Evolutionary conservation across 2,888 invertebrate species (phyloP).

Genomic region (Phrixothrix hirtus): DNA sequence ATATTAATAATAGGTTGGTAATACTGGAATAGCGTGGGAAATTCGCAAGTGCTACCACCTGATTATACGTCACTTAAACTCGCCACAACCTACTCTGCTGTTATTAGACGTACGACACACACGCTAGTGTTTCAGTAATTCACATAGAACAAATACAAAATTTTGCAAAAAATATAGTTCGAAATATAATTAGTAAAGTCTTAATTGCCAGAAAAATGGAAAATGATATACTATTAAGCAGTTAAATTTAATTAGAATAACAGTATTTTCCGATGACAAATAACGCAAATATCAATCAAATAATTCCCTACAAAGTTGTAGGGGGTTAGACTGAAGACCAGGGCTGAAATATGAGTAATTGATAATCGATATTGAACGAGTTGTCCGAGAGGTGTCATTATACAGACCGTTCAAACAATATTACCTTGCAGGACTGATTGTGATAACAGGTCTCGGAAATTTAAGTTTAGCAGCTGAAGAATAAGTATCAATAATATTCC

Average conservation of each 20-base stretch:
- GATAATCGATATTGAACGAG: conserved; percentile 52
- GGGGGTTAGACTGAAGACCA: conserved; percentile 40
- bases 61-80: conserved; percentile 57
- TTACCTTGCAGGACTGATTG: conserved; percentile 36
- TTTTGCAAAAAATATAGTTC: neutral
- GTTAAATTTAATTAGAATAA: conserved; percentile 39
- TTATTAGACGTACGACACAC: conserved; percentile 44
- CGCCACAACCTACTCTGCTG: conserved; percentile 45
- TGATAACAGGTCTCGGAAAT: conserved; percentile 22
- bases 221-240: conserved; percentile 8
- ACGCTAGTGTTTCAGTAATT: conserved; percentile 27
- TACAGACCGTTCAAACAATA: conserved; percentile 46
- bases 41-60: conserved; percentile 56
- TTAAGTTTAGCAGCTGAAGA: conserved; percentile 9
- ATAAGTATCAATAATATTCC: neutral
- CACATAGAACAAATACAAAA: neutral
- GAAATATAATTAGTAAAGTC: conserved; percentile 1
- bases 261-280: conserved; percentile 40
- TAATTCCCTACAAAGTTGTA: conserved; percentile 28
- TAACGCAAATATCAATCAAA: conserved; percentile 45
- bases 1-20: conserved; percentile 55
- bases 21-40: conserved; percentile 55
- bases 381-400: conserved; percentile 49
- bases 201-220: neutral
- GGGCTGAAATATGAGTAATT: conserved; percentile 53